Evolutionary conservation across 2,888 invertebrate genomes (phyloP).

Genomic region (Anthophora plumipes): DNA sequence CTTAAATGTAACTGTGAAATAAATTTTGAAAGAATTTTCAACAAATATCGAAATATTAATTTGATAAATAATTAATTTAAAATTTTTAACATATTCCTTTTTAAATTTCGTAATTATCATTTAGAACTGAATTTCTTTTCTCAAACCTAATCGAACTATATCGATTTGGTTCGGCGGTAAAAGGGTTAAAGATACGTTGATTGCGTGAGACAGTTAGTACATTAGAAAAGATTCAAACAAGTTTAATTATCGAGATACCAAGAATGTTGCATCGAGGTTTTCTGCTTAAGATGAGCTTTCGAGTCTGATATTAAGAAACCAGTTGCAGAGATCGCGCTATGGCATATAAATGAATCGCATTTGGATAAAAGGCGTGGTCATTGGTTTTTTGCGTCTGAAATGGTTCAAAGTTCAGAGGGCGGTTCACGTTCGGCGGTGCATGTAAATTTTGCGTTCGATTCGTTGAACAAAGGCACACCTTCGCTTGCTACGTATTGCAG

Average conservation of each 20-base stretch:
- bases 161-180: no score
- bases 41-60: no score
- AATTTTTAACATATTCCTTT: no score
- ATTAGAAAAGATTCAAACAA: neutral
- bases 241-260: conserved; percentile 5
- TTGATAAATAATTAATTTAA: no score
- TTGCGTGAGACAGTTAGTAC: no score
- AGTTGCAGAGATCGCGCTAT: conserved; percentile 1
- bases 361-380: conserved; percentile 49
- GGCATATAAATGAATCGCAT: conserved; percentile 49
- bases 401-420: conserved; percentile 61
- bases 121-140: no score
- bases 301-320: conserved; percentile 23
- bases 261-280: neutral
- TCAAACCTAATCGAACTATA: no score
- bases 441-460: conserved; percentile 72
- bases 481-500: conserved; percentile 67
- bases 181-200: no score
- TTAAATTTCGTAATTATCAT: no score
- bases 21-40: no score
- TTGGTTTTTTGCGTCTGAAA: conserved; percentile 45
- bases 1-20: no score
- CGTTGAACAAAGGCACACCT: conserved; percentile 72
- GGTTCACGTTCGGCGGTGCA: conserved; percentile 59
- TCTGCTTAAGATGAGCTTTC: conserved; percentile 17